Conservation (phyloP, 2,797 vertebrate genomes). For the Sebastes trivittatus region DNA sequence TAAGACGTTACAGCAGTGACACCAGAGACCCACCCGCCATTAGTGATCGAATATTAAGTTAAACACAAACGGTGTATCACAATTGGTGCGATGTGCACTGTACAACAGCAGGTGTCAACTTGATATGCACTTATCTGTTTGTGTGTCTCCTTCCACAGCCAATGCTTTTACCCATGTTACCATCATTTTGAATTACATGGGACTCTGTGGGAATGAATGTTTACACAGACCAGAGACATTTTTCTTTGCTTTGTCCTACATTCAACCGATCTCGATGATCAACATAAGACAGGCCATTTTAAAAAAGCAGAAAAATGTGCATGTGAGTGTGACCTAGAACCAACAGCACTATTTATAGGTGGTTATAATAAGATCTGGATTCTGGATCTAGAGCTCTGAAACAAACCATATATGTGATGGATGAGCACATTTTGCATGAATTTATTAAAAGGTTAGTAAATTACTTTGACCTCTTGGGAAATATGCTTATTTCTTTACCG, state of each 20-base stretch:
- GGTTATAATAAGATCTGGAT: conserved; percentile 68
- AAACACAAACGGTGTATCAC: neutral
- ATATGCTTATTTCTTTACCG: neutral
- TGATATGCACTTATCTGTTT: neutral
- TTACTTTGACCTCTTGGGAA: neutral
- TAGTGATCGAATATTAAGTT: neutral
- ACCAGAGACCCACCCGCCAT: neutral
- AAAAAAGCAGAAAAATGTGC: conserved; percentile 56
- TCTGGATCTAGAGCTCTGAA: conserved; percentile 67
- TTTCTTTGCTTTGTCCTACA: conserved; percentile 61
- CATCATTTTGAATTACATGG: neutral
- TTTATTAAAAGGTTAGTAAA: neutral
- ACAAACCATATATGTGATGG: conserved; percentile 10
- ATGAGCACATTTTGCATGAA: neutral
- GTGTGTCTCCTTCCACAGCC: neutral
- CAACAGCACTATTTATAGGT: conserved; percentile 80
- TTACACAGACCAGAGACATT: neutral
- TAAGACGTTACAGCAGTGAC: neutral
- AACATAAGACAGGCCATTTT: conserved; percentile 44
- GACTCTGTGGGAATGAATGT: neutral
- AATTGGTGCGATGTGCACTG: neutral
- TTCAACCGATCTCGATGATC: conserved; percentile 47
- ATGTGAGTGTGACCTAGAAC: conserved; percentile 82
- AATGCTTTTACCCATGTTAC: neutral
- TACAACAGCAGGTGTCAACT: neutral